Percentiles rank a stretch among this genome's conserved stretches.
phyloP scores from a whole-genome alignment of 2,797 vertebrate genomes.

The Chloroceryle amazona region DNA sequence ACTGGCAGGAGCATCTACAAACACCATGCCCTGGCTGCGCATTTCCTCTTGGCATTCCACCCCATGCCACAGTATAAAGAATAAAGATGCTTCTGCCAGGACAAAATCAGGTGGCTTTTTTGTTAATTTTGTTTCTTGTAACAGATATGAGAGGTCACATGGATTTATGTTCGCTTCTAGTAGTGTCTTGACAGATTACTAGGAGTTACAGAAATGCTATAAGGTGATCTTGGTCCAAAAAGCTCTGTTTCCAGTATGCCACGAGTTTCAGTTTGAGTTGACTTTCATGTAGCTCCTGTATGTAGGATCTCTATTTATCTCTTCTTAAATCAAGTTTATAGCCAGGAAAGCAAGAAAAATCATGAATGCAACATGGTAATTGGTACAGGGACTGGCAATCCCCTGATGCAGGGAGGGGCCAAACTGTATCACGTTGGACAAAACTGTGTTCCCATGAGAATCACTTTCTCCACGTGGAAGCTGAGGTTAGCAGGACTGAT shows the following conservation, averaged over 20 bases:
- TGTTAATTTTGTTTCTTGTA: too few relatives aligned
- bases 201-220: not conserved
- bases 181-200: not conserved
- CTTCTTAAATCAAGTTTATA: not conserved
- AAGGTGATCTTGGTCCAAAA: not conserved
- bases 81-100: not conserved
- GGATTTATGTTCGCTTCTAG: not conserved
- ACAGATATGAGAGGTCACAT: not conserved
- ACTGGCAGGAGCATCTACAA: rapidly evolving
- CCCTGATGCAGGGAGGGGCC: not conserved
- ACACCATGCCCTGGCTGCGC: rapidly evolving
- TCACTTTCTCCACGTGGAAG: not conserved
- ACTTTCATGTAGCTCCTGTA: not conserved
- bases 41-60: not conserved
- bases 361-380: rapidly evolving
- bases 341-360: not conserved
- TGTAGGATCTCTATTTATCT: rapidly evolving
- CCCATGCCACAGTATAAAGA: not conserved
- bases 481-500: not conserved
- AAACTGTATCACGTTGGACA: not conserved
- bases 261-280: not conserved
- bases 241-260: rapidly evolving
- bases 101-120: not conserved
- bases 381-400: not conserved
- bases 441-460: not conserved